Conservation (phyloP, 2,797 vertebrate species). For the Helarctos malayanus region DNA sequence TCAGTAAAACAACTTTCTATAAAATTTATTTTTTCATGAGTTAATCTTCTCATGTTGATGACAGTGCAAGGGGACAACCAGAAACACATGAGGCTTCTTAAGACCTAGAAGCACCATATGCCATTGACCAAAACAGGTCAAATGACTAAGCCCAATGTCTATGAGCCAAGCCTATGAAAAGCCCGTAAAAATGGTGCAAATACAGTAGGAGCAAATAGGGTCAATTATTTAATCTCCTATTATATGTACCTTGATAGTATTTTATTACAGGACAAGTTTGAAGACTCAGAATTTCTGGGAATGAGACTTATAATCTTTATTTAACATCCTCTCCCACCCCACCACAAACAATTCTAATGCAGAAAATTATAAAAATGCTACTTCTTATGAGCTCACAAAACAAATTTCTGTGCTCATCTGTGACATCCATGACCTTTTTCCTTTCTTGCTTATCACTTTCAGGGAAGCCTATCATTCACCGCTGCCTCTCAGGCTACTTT, state of each 20-base stretch:
- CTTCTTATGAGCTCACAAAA: neutral
- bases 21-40: neutral
- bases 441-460: neutral
- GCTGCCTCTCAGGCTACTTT: neutral
- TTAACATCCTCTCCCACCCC: neutral
- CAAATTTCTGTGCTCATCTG: neutral
- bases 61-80: neutral
- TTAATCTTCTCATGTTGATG: neutral
- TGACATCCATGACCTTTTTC: neutral
- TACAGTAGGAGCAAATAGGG: neutral
- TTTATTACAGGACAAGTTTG: neutral
- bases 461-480: fast-evolving
- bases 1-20: neutral
- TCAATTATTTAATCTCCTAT: neutral
- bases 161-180: neutral
- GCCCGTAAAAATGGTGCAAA: neutral
- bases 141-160: neutral
- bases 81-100: neutral
- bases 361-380: neutral
- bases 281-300: neutral
- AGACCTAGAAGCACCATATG: neutral
- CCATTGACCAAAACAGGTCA: neutral
- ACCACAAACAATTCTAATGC: neutral
- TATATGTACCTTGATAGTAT: neutral
- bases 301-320: neutral